Base-by-base conservation (phyloP, 1,140 invertebrate species). In the Drosophila tsacasi region DNA sequence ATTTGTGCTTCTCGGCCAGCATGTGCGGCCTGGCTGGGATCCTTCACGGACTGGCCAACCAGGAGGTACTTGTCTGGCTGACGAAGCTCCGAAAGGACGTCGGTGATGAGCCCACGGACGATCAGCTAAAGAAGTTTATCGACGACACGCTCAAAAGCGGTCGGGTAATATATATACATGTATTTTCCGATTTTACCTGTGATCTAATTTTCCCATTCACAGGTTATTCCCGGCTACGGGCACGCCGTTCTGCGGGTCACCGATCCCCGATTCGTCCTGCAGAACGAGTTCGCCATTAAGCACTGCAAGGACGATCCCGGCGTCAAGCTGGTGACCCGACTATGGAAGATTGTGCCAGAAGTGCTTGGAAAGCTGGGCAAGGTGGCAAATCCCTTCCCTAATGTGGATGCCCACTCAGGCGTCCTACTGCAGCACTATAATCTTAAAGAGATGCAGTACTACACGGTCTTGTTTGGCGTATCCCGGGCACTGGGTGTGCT, bases 331-430 rank as follows among this genome's bases (percentile, higher is more conserved):
- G 97, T 99, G n/a, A 95, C 97, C 2, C 96, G 97, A 83, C 94
- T 98, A 1, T 99, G 98, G 95, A 98, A 99, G 91, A 95, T 99
- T 17, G 97, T 98, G 13, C 98, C 98, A 0, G 96, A 97, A 47
- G 96, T 99, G 77, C 95, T 99, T 2, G 94, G 97, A 59, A 97
- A 98, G 90, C 96, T 97, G 55, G 98, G 98, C 74, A 99, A 99
- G 93, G 97, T 98, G 17, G 97, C 98, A 94, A 99, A 99, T 95
- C 98, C 98, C 30, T 99, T 97, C 97, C 98, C 98, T 46, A 99
- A 99, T 94, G 98, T 99, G 68, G 98, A 99, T 93, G 98, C 98
- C 35, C 98, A 99, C 94, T 99, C 97, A 76, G 98, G 98, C 60
- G 98, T 99, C 10, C 94, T 99, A 7, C 94, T 99, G 54, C 94